Evolutionary conservation across 1,140 invertebrate genomes (phyloP), one percentile per base, ranked within the genome.

Genomic region (Nasonia longicornis): DNA sequence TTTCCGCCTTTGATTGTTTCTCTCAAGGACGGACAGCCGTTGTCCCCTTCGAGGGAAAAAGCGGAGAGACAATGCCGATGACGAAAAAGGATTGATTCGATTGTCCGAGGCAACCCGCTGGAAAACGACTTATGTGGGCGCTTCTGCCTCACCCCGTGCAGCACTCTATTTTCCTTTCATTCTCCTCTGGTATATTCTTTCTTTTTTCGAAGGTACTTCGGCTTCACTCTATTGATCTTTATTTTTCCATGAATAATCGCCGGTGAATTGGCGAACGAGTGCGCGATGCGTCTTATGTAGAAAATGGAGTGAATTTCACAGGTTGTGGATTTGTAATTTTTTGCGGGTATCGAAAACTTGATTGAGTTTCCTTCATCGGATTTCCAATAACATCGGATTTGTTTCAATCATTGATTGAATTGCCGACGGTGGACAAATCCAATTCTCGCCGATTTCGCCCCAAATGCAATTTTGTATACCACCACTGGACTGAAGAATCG

Each of bases 71-170:
- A 80, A 76, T 58, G 64, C 58, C 45, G 58, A 80, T 80, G 58
- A 80, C 20, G 42, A 74, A 74, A 80, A 80, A 70, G 64, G 48
- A 75, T 75, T 80, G 38, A 80, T 80, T 76, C 64, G 45, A 80
- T 80, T 80, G 79, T 80, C 31, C 64, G 63, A 16, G n/a, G 11
- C 20, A 58, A 70, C 63, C 66, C 72, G 4, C 48, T 80, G 73
- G 64, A 80, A 80, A 76, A 80, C 64, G 26, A 76, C 58, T 76
- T 76, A 42, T 66, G 64, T 45, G 74, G 31, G 6, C 22, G 52
- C 29, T 48, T 48, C 71, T 73, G 0, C 7, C 45, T 67, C 67
- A 64, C 71, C 70, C 52, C 80, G 58, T 52, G 58, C 16, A 69
- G 74, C 77, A 45, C 26, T 67, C 77, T 75, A 64, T 67, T 75